Conservation (phyloP, 2,113 vertebrate genomes). For the Steatornis caripensis region DNA sequence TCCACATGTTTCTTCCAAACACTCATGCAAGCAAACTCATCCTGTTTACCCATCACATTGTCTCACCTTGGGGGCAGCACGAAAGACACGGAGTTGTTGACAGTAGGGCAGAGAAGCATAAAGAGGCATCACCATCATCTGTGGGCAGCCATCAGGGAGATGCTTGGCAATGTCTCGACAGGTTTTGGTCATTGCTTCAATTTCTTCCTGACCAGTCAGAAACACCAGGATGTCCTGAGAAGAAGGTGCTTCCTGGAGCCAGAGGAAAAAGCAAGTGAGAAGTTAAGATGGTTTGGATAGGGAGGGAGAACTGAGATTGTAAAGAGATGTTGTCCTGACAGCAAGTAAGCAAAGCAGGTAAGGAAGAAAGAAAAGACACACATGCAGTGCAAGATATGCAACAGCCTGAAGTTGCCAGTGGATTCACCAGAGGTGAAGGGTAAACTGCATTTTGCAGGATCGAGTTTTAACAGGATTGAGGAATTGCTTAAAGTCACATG, state of each 20-base stretch:
- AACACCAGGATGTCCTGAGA: constrained; percentile 94
- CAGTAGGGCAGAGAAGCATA: constrained; percentile 90
- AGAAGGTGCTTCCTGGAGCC: constrained; percentile 78
- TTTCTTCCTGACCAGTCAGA: constrained; percentile 97
- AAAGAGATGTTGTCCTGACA: neutral
- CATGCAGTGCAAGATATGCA: rapidly evolving
- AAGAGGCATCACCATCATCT: constrained; percentile 85
- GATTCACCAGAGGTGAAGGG: neutral
- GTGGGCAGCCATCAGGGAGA: constrained; percentile 81
- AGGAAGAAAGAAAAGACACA: neutral
- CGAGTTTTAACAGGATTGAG: neutral
- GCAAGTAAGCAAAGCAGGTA: neutral
- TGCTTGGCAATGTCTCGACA: constrained; percentile 91
- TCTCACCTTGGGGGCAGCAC: constrained; percentile 84
- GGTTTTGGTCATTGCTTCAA: constrained; percentile 92
- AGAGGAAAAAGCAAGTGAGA: neutral
- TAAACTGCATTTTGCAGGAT: neutral
- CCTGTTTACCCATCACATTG: neutral
- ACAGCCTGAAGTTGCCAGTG: neutral
- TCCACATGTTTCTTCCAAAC: neutral
- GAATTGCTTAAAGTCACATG: neutral
- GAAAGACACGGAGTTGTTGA: constrained; percentile 92
- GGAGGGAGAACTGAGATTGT: neutral
- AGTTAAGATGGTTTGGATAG: neutral
- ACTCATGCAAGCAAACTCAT: neutral